Base-by-base conservation (phyloP, 2,797 vertebrate genomes). In the Hylomyscus alleni region DNA sequence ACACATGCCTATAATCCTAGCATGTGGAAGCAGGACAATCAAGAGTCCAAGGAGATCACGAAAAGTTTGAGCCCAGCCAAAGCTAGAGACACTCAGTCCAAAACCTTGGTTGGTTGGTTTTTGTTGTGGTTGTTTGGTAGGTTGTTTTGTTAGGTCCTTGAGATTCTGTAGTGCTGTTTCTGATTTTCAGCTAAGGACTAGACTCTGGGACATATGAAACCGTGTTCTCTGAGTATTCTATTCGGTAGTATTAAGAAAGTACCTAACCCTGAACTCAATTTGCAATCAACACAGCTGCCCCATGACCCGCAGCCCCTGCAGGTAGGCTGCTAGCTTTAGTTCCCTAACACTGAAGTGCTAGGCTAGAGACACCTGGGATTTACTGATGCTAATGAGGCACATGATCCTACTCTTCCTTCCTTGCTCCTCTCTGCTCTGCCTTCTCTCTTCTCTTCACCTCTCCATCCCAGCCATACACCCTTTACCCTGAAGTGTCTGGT, bases 121-220 rank as follows among this genome's bases (percentile, higher is more conserved):
- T 58, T 2, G 37, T 31, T 31, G 17, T 6, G 1, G 20, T 24
- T 26, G 22, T 17, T 52, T 44, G 17, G 9, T 34, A 75, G 72
- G 37, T 44, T 8, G 10, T 31, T 58, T 12, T 1, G 5, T 75
- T 88, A 15, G n/a, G 26, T 31, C 17, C 58, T 34, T 62, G 44
- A n/a, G 75, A 13, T 50, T 52, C n/a, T 17, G 1, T 65, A 50
- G 17, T 76, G 37, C 44, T 78, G 54, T 83, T 89, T 72, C 87
- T 91, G 86, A 24, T 82, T 94, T 50, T 29, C 65, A 24, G 90
- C 86, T 88, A 86, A 84, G 80, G 73, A 44, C 4, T 17, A 76
- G 80, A 34, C 62, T 67, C 90, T 80, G 78, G 69, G 31, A 26
- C 65, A 58, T 58, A 84, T 62, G 54, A 80, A 83, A 95, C 83